Evolutionary conservation across 92 coral and sea anemone genomes (phyloP).

Genomic region (Paramuricea clavata): DNA sequence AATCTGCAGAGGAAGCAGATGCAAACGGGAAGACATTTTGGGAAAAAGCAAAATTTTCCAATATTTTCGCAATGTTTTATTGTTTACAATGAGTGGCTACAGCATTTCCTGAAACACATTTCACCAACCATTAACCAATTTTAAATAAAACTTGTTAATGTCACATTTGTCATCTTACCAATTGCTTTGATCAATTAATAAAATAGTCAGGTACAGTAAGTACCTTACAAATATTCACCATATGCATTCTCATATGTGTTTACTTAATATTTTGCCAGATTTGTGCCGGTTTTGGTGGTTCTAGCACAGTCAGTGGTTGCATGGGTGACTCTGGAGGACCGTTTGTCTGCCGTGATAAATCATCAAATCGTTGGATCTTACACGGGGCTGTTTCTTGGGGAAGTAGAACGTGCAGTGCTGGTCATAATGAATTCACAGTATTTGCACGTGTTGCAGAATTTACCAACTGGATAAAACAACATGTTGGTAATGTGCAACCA

Average conservation of each 20-base stretch:
- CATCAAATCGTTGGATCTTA: constrained; percentile 48
- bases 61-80: no score
- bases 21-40: no score
- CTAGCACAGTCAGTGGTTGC: constrained; percentile 83
- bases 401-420: constrained; percentile 81
- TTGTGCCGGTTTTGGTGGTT: constrained; percentile 81
- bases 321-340: constrained; percentile 90
- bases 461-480: constrained; percentile 71
- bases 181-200: no score
- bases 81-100: no score
- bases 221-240: no score
- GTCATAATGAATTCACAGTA: constrained; percentile 79
- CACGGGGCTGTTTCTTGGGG: constrained; percentile 91
- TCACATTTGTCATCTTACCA: no score
- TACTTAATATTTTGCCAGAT: constrained; percentile 39
- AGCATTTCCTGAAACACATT: no score
- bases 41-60: no score
- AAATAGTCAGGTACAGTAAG: no score
- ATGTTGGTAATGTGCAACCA: constrained; percentile 56
- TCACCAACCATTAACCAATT: no score
- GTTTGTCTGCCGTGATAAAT: constrained; percentile 78
- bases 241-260: neutral
- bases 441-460: constrained; percentile 81
- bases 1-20: no score
- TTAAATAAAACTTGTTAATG: no score